Conservation (phyloP, 2,113 vertebrate species). For the Hippocampus comes region DNA sequence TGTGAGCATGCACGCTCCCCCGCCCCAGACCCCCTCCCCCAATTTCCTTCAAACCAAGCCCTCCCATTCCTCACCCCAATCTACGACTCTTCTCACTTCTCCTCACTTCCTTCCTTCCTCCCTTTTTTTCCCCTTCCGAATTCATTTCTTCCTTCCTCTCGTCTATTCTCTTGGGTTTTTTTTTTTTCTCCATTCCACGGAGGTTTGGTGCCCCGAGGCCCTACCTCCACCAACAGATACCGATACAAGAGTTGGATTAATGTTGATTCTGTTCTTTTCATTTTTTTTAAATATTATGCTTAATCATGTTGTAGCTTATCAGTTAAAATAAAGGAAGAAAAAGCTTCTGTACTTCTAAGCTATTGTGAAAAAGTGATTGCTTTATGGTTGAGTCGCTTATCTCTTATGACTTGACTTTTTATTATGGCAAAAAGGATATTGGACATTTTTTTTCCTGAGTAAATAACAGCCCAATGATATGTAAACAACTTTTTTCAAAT, state of each 20-base stretch:
- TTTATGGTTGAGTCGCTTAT: neutral
- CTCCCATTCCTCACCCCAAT: slow-evolving; percentile 25
- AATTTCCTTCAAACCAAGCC: slow-evolving; percentile 24
- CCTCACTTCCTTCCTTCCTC: slow-evolving; percentile 57
- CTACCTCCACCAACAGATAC: slow-evolving; percentile 17
- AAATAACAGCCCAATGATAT: no score
- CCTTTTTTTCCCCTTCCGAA: slow-evolving; percentile 50
- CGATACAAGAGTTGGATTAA: slow-evolving; percentile 15
- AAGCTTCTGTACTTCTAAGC: neutral
- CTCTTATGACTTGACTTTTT: no score
- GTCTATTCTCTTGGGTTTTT: slow-evolving; percentile 17
- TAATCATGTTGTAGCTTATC: neutral
- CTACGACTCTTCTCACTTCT: slow-evolving; percentile 51
- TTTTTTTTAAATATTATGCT: neutral
- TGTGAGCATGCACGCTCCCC: slow-evolving; percentile 46
- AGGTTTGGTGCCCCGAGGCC: slow-evolving; percentile 29
- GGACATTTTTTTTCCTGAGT: no score
- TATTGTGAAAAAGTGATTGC: neutral
- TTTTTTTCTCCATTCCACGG: slow-evolving; percentile 22
- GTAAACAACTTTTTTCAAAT: no score
- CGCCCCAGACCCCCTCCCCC: slow-evolving; percentile 2
- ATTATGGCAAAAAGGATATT: no score
- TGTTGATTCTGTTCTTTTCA: neutral
- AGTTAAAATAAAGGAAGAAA: neutral
- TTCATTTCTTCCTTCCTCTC: slow-evolving; percentile 59